Conservation (phyloP, 53 echinoderm and acorn worm species). For the Echinometra lucunter region DNA sequence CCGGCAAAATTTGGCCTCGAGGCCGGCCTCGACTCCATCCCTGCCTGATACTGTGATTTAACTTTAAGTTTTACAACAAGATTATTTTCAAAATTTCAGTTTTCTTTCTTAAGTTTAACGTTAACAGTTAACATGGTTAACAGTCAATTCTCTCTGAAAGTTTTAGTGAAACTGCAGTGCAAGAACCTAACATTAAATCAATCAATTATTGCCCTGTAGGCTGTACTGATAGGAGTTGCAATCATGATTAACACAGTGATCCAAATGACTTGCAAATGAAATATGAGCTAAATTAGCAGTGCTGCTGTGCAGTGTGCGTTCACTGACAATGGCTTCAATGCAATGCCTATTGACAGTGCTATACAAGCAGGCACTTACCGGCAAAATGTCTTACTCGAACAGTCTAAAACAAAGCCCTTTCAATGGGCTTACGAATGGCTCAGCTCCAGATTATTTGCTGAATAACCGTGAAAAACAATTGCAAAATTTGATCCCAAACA, state of each 20-base stretch:
- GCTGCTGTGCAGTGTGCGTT: too few relatives aligned
- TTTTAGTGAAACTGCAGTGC: too few relatives aligned
- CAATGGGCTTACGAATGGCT: background rate
- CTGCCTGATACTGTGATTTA: too few relatives aligned
- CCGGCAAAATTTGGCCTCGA: too few relatives aligned
- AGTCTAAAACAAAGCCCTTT: slow-evolving; percentile 23
- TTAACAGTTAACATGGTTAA: too few relatives aligned
- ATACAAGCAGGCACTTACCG: background rate
- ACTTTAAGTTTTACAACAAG: too few relatives aligned
- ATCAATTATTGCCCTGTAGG: too few relatives aligned
- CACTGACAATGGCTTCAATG: background rate
- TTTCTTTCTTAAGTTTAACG: too few relatives aligned
- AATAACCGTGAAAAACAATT: slow-evolving; percentile 39
- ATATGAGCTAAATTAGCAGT: slow-evolving; percentile 6
- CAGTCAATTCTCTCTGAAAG: too few relatives aligned
- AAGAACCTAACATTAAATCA: too few relatives aligned
- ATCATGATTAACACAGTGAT: background rate
- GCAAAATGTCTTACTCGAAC: background rate
- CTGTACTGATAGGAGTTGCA: background rate
- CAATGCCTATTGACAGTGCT: background rate
- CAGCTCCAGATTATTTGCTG: background rate
- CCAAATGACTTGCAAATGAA: background rate
- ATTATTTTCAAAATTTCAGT: too few relatives aligned
- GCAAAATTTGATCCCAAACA: background rate
- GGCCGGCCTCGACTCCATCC: too few relatives aligned